Evolutionary conservation across 2,888 invertebrate species (phyloP).

Genomic region (Pachymerium ferrugineum): DNA sequence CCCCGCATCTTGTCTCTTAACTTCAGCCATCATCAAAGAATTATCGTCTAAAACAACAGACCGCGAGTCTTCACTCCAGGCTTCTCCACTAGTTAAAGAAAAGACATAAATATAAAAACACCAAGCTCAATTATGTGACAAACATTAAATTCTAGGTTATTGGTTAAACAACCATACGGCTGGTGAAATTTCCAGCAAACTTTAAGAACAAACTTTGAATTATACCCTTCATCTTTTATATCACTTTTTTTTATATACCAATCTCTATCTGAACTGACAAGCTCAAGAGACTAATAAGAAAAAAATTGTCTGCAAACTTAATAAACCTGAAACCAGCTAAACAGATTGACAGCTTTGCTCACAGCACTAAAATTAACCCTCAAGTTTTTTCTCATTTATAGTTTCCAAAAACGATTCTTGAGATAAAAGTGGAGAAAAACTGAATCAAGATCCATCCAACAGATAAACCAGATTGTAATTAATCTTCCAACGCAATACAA

Average conservation of each 20-base stretch:
- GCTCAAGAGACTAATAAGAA: background rate
- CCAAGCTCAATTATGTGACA: no score
- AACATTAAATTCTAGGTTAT: no score
- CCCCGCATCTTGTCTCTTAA: slow-evolving; percentile 33
- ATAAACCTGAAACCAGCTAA: background rate
- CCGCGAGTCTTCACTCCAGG: slow-evolving; percentile 12
- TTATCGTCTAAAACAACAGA: slow-evolving; percentile 28
- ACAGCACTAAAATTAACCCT: slow-evolving; percentile 1
- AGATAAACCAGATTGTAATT: slow-evolving; percentile 15
- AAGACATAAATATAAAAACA: no score
- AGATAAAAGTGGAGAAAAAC: background rate
- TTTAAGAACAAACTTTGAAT: no score
- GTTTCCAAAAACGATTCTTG: background rate
- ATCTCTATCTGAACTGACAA: background rate
- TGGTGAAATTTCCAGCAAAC: no score
- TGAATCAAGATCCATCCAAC: background rate
- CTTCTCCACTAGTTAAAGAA: slow-evolving; percentile 20
- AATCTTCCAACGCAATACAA: slow-evolving; percentile 4
- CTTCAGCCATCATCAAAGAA: slow-evolving; percentile 32
- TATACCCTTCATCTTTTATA: no score
- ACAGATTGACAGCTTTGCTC: slow-evolving; percentile 7
- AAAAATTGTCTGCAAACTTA: background rate
- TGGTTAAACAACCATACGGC: no score
- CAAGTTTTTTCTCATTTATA: background rate
- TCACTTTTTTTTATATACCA: no score